These are phyloP conservation scores for Cyanocitta stelleri DNA, from an alignment of 2,113 vertebrate species.

Conservation along the genomic window DNA sequence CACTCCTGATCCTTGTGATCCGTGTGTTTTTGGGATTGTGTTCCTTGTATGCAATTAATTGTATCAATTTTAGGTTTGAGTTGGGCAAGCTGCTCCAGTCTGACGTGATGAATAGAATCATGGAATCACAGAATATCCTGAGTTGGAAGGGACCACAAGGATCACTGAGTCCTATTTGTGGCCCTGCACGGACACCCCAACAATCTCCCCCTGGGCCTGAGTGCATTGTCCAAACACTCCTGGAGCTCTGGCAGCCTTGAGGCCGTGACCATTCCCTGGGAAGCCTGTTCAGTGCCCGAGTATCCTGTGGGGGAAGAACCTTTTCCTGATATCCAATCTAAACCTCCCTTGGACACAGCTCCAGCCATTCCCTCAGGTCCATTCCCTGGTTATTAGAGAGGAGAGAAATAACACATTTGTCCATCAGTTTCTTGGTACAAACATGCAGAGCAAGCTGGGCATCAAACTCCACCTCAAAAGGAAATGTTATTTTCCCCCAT, in stretches of 20 bases:
- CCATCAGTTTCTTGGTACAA: not conserved
- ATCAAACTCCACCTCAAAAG: not conserved
- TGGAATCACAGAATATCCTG: not conserved
- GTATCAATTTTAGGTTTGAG: not conserved
- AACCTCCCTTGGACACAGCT: not conserved
- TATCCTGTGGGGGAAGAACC: not conserved
- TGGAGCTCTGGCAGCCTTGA: not conserved
- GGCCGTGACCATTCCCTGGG: not conserved
- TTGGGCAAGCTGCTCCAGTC: not conserved
- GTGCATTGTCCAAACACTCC: accelerated
- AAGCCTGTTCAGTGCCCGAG: not conserved
- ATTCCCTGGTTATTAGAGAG: not conserved
- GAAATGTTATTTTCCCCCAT: not conserved
- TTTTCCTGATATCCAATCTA: not conserved
- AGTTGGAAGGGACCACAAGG: not conserved
- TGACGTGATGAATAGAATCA: not conserved
- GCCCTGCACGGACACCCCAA: not conserved
- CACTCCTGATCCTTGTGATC: not conserved
- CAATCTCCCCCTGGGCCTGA: not conserved
- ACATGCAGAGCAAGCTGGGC: not conserved
- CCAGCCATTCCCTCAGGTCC: not conserved
- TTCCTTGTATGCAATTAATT: not conserved
- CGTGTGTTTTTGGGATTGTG: accelerated
- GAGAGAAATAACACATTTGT: not conserved
- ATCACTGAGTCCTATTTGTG: not conserved